Base-by-base conservation (phyloP, 2,888 invertebrate genomes). In the Apoderus coryli region DNA sequence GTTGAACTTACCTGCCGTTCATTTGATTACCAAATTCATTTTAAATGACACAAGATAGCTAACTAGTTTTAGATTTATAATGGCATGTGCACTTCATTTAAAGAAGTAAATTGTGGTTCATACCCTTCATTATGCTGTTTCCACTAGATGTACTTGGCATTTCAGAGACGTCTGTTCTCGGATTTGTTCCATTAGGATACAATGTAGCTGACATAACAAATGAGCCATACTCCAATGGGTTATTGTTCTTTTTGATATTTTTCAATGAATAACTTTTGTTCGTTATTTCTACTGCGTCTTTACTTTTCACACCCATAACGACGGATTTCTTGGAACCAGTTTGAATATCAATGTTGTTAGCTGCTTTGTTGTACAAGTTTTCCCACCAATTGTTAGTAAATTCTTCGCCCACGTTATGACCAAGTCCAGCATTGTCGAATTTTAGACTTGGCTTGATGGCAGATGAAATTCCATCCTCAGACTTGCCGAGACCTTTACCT, bases 351-450 rank as follows among this genome's bases (percentile, higher is more conserved):
- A 82, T 64, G 53, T 76, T 79, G 4, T 63, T 64, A 2, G 76
- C 67, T 2, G 82, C 79, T 45, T 73, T 73, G 47, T 86, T 73
- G 47, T 75, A 88, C 5, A 77, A 61, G 6, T 71, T 66, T 38
- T 77, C 76, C 85, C 85, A 86, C 88, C 88, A 89, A 44, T 82
- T 77, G 41, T 78, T 74, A 1, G 76, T 78, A 47, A 77, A 82
- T 45, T 79, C 75, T 4, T 75, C 68, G 0, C 74, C 73, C 3
- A 67, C 61, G 50, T 81, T 73, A 43, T 80, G 77, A 0, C 89
- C 90, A 12, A 92, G 52, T 0, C 86, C 86, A 1, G 70, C 55
- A 7, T 64, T 76, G 47, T 89, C 82, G 35, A 80, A 75, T 53
- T 89, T 90, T 5, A 84, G 49, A 49, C 72, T 77, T 0, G 85